Base-by-base conservation (phyloP, 2,113 vertebrate species). In the Nestor notabilis region DNA sequence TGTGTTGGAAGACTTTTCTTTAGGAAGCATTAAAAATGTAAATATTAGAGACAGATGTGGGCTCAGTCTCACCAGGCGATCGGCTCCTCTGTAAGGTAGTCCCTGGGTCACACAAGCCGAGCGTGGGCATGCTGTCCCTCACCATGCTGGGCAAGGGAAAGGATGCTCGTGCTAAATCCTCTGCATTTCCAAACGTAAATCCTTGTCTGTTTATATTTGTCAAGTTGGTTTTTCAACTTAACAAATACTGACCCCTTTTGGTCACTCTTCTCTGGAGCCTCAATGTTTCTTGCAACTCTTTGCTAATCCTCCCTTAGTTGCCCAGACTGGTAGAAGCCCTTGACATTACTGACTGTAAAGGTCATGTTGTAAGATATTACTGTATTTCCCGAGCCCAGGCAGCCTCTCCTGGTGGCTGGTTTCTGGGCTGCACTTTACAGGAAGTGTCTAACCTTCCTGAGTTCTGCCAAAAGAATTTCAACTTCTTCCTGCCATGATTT, bases 221-320 rank as follows among this genome's bases (percentile, higher is more conserved):
- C 70, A 95, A 58, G 25, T 2, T 27, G 65, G 4, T 55, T n/a
- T 24, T 68, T 84, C 71, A 68, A 10, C 75, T 96, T 33, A 91
- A 91, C 89, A 71, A 95, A 95, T 66, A 75, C 90, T 92, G 97
- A 92, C 94, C 93, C 89, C 96, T 96, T 89, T 92, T 86, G 97
- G 96, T 74, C 94, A 69, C 8, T 43, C 56, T 65, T 14, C 68
- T 83, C 60, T 17, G 39, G 72, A 94, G 78, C 77, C 68, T 96
- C 50, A 10, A 2, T 10, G 60, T 4, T 74, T 35, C 83, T 7
- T 66, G 10, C 6, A 15, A 5, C 33, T 70, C 63, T 20, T 7
- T 5, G n/a, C 11, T 43, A n/a, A 37, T 19, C 58, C 31, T 63
- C 16, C 43, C 21, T 27, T 5, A 19, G 43, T 1, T 74, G 33